Evolutionary conservation across 2,113 vertebrate genomes (phyloP).

Genomic region (Morone saxatilis): DNA sequence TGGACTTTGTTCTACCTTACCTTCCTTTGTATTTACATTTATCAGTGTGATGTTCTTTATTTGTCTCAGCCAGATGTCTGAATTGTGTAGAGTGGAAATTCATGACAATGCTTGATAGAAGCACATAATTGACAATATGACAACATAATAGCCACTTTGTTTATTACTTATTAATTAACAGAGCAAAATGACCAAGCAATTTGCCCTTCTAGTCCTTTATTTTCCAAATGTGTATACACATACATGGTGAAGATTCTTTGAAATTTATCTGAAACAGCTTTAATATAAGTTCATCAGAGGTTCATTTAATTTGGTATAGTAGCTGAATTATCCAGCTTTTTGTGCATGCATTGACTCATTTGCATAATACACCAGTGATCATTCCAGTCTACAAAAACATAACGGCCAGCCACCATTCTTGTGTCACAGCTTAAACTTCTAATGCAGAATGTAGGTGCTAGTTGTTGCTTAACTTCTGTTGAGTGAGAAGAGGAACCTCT

Average conservation of each 20-base stretch:
- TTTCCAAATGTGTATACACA: too few relatives aligned
- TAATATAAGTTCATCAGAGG: not conserved
- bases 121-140: not conserved
- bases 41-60: constrained; percentile 43
- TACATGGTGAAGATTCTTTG: not conserved
- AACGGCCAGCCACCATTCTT: not conserved
- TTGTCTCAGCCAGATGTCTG: constrained; percentile 45
- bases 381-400: not conserved
- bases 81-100: constrained; percentile 55
- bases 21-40: constrained; percentile 38
- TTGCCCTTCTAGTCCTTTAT: not conserved
- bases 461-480: not conserved
- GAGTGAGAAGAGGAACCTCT: not conserved
- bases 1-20: constrained; percentile 1
- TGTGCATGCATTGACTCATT: not conserved
- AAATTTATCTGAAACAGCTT: too few relatives aligned
- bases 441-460: not conserved
- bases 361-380: not conserved
- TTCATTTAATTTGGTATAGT: not conserved
- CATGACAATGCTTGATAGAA: constrained; percentile 43
- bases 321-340: not conserved
- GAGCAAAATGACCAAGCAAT: not conserved
- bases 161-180: not conserved
- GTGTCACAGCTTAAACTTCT: not conserved
- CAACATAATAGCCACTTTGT: not conserved